These are phyloP conservation scores for Lethrus apterus DNA, from an alignment of 1,140 invertebrate species.

Conservation along the genomic window DNA sequence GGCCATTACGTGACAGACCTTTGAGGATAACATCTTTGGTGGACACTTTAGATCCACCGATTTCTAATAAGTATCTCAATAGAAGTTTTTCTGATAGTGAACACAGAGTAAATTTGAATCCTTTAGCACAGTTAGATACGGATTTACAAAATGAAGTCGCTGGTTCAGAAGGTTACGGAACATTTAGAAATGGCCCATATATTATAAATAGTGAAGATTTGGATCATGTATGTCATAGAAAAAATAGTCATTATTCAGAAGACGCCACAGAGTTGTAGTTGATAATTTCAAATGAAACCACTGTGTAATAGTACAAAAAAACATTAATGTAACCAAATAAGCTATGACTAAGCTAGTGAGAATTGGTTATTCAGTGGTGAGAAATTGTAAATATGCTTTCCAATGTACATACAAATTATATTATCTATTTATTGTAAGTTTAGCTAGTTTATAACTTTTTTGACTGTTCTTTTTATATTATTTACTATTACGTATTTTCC, in stretches of 20 bases:
- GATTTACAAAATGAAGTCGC: constrained; percentile 20
- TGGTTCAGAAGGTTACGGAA: constrained; percentile 35
- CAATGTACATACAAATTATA: too few species aligned
- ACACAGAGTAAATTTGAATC: constrained; percentile 26
- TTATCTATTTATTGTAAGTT: too few species aligned
- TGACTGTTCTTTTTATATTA: too few species aligned
- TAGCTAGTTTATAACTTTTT: too few species aligned
- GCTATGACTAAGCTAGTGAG: too few species aligned
- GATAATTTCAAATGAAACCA: too few species aligned
- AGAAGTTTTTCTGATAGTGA: constrained; percentile 16
- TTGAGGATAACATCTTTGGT: constrained; percentile 25
- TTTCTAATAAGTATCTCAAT: constrained; percentile 13
- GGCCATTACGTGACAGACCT: neutral
- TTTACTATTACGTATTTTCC: too few species aligned
- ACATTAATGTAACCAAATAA: too few species aligned
- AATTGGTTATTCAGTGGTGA: too few species aligned
- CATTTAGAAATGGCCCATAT: constrained; percentile 37
- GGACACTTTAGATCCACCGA: constrained; percentile 27
- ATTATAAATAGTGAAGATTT: constrained; percentile 31
- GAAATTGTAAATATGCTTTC: too few species aligned
- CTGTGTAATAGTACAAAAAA: too few species aligned
- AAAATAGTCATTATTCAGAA: constrained; percentile 25
- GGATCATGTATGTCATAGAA: constrained; percentile 36
- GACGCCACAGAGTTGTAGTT: constrained; percentile 36
- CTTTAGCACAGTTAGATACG: constrained; percentile 19